A percentile compares a stretch with the other conserved stretches of the same genome.
Evolutionary conservation across 2,113 vertebrate genomes (phyloP).

Genomic region (Phyllostomus hastatus): DNA sequence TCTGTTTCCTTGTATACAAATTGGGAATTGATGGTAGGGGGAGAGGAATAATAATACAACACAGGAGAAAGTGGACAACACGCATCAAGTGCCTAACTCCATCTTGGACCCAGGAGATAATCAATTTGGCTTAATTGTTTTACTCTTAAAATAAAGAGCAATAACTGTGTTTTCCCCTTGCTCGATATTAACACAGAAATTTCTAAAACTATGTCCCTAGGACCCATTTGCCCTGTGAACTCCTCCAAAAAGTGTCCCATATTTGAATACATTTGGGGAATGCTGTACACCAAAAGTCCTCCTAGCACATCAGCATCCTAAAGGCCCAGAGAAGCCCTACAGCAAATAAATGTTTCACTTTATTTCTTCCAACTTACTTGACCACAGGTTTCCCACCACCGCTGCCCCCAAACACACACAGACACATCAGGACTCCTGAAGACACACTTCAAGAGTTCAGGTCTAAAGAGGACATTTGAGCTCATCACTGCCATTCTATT

Average conservation of each 20-base stretch:
- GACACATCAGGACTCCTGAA: neutral
- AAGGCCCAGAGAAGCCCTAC: neutral
- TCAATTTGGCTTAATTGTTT: neutral
- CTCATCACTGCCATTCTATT: neutral
- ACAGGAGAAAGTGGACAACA: neutral
- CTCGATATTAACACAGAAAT: neutral
- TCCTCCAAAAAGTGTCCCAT: neutral
- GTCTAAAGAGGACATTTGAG: neutral
- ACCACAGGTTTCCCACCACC: neutral
- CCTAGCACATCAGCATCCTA: too few species aligned
- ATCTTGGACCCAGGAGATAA: neutral
- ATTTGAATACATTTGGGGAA: neutral
- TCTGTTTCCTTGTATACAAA: neutral
- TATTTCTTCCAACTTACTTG: neutral
- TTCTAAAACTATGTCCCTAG: neutral
- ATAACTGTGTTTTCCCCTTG: neutral
- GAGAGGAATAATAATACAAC: neutral
- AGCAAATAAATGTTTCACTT: neutral
- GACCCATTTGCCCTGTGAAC: neutral
- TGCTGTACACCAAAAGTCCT: neutral
- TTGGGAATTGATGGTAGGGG: rapidly evolving
- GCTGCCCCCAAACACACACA: neutral
- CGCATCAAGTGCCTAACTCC: neutral
- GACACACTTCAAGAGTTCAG: neutral
- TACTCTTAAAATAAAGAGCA: neutral